phyloP scores from a whole-genome alignment of 2,797 vertebrate genomes.

The Oreochromis mossambicus region DNA sequence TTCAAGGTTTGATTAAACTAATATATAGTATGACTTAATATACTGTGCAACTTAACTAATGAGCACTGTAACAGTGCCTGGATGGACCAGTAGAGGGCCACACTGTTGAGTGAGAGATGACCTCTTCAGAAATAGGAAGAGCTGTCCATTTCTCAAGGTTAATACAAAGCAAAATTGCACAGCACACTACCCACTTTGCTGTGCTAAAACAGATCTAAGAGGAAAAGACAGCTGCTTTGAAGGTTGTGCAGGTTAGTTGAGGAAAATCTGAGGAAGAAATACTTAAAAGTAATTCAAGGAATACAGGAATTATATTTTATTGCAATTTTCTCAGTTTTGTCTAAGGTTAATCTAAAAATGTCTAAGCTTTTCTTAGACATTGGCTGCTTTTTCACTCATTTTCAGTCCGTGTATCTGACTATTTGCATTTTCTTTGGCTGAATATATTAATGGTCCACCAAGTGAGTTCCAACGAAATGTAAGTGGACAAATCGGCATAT shows the following conservation, averaged over 20 bases:
- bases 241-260: not conserved
- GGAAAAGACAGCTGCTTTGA: not conserved
- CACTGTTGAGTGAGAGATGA: constrained; percentile 22
- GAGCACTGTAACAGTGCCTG: constrained; percentile 19
- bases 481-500: not conserved
- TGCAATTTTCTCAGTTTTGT: not conserved
- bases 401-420: not conserved
- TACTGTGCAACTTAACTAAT: not conserved
- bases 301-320: not conserved
- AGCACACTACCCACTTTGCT: not conserved
- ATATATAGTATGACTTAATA: not conserved
- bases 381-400: not conserved
- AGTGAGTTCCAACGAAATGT: not conserved
- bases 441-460: not conserved
- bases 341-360: not conserved
- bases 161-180: not conserved
- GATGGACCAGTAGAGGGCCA: constrained; percentile 68
- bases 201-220: not conserved
- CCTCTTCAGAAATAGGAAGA: not conserved
- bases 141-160: not conserved
- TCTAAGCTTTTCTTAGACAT: not conserved
- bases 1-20: not conserved
- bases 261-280: not conserved
- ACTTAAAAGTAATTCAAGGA: not conserved
- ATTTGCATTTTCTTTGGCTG: not conserved